Conservation (phyloP, 2,113 vertebrate species). For the Coptodon rendalli region DNA sequence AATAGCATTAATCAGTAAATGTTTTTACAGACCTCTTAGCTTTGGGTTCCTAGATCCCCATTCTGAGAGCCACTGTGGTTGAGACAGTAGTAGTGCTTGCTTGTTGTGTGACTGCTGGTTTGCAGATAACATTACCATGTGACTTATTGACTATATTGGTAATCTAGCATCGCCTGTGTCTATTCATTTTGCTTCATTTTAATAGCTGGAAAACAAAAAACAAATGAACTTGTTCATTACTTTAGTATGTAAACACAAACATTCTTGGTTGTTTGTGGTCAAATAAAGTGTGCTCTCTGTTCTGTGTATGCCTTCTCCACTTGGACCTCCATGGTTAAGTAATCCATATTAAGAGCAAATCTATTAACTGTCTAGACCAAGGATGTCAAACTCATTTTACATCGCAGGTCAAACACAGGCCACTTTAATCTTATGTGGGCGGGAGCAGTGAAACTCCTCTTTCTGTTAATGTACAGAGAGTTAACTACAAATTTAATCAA, state of each 20-base stretch:
- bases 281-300: not conserved
- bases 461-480: not conserved
- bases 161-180: not conserved
- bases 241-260: not conserved
- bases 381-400: not conserved
- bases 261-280: not conserved
- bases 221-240: not conserved
- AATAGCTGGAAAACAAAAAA: not conserved
- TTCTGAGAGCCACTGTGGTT: not conserved
- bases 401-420: not conserved
- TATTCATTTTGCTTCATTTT: not conserved
- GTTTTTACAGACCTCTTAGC: not conserved
- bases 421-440: not conserved
- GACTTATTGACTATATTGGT: not conserved
- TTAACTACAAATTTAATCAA: not conserved
- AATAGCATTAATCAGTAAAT: not conserved
- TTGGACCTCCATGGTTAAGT: not conserved
- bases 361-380: not conserved
- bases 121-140: not conserved
- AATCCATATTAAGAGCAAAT: not conserved
- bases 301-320: not conserved
- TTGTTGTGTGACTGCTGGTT: not conserved
- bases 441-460: rapidly evolving
- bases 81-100: not conserved
- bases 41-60: not conserved